Base-by-base conservation (phyloP, 2,888 invertebrate genomes). In the Scaptomyza polygonia region DNA sequence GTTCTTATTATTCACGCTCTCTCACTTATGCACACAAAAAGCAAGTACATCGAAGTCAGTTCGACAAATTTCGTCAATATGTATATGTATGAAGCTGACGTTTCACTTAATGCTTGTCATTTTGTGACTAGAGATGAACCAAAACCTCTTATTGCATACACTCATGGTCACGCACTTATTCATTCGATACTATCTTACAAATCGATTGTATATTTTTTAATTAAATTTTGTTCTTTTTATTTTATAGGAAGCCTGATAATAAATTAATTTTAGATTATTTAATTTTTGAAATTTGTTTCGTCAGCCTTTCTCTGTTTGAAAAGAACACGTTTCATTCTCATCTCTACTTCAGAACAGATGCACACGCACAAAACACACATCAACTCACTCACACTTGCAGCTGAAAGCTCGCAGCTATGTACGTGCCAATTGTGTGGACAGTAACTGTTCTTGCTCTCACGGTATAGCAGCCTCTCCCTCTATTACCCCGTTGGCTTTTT, bases 391-490 rank as follows among this genome's bases (percentile, higher is more conserved):
- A 39, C 27, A 18, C 12, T 44, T 21, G 21, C 16, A 45, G 8
- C 16, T 39, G n/a, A 12, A 43, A 27, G 48, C 51, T 39, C 51
- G 45, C 63, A 64, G 53, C 63, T 73, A 78, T 81, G 81, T 81
- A 78, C 84, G 81, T 81, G 81, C 71, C 75, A 80, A 77, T 83
- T 72, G 77, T 79, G 73, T 59, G 71, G 77, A 68, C 72, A 69
- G 57, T 56, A 70, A 83, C 72, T 69, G 64, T 59, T 69, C 51
- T 42, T 25, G 39, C 48, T 5, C 12, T 42, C 11, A 42, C 39
- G 18, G 39, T 18, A 32, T 42, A 29, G 27, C 14, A 6, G 30
- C 47, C 18, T 6, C 11, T 29, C 18, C 11, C 21, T 18, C 8
- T 29, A 11, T 14, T n/a, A 11, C 16, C n/a, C 51, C 9, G 39